Evolutionary conservation across 2,113 vertebrate species (phyloP).

Genomic region (Turdus rufiventris): DNA sequence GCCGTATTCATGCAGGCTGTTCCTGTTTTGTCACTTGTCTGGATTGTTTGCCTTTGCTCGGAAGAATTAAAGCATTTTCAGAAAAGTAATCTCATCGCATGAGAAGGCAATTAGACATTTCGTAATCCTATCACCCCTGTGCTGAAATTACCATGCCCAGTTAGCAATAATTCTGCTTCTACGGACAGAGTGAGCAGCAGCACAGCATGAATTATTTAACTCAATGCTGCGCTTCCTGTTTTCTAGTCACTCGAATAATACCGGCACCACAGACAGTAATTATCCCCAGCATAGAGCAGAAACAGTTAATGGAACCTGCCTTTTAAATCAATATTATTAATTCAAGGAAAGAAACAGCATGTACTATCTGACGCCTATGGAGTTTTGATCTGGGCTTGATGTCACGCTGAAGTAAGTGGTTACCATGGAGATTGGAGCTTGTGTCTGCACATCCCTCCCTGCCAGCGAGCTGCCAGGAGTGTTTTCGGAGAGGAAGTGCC

Average conservation of each 20-base stretch:
- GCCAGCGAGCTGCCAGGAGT: slow-evolving; percentile 62
- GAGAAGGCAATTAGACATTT: slow-evolving; percentile 43
- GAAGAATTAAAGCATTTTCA: slow-evolving; percentile 32
- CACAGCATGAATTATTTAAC: slow-evolving; percentile 65
- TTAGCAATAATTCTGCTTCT: slow-evolving; percentile 35
- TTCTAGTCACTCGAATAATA: background rate
- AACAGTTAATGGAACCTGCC: slow-evolving; percentile 51
- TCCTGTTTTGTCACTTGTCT: slow-evolving; percentile 28
- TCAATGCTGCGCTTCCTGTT: background rate
- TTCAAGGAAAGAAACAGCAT: slow-evolving; percentile 54
- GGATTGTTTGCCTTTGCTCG: background rate
- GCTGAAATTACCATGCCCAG: slow-evolving; percentile 23
- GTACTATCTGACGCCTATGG: slow-evolving; percentile 57
- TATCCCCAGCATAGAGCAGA: slow-evolving; percentile 16
- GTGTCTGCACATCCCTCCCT: slow-evolving; percentile 68
- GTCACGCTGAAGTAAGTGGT: slow-evolving; percentile 67
- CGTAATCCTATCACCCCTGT: slow-evolving; percentile 21
- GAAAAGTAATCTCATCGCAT: slow-evolving; percentile 17
- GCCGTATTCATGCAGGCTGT: background rate
- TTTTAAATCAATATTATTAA: slow-evolving; percentile 65
- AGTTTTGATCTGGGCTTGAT: slow-evolving; percentile 58
- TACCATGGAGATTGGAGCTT: slow-evolving; percentile 70
- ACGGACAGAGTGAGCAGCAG: slow-evolving; percentile 29
- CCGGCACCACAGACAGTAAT: background rate
- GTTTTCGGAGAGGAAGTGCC: slow-evolving; percentile 71